Base-by-base conservation (phyloP, 1,140 invertebrate genomes). In the Cherax quadricarinatus region DNA sequence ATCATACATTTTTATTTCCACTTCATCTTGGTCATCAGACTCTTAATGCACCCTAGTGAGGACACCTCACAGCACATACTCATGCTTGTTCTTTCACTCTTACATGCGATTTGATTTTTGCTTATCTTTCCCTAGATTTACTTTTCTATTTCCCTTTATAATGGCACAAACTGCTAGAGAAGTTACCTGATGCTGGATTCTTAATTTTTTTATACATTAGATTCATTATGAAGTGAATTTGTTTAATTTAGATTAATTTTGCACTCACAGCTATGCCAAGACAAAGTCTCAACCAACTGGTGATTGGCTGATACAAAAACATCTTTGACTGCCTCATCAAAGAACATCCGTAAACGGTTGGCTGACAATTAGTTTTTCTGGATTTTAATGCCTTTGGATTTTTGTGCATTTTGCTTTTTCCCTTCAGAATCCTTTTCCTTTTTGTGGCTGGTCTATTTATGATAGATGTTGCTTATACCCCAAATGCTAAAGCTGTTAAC, bases 341-440 rank as follows among this genome's bases (percentile, higher is more conserved):
- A 75, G 70, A 75, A 75, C 70, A 75, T 75, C 70, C 70, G 16
- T 75, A 75, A 75, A 75, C 70, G 70, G 70, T 75, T 75, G 70
- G 70, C 70, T 75, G 30, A 75, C 30, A 41, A 75, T 75, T 75
- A 30, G 70, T 75, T 75, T 30, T 30, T 75, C 62, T 66, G 62
- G 70, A 30, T 30, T 75, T 75, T 75, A 10, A 75, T 30, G n/a
- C 14, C 66, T 41, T 75, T 75, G n/a, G 70, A 30, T 9, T 75
- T 75, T 41, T 75, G n/a, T 75, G n/a, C n/a, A 9, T 30, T 75
- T 75, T 75, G n/a, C n/a, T 24, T 30, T 30, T 75, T 21, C n/a
- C n/a, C 30, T 75, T 66, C 62, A 14, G 14, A 14, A 60, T 16
- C 16, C 57, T 66, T 66, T 21, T 66, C 62, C 21, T 66, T 21